phyloP scores from a whole-genome alignment of 2,113 vertebrate genomes.

The Thalassoma bifasciatum region DNA sequence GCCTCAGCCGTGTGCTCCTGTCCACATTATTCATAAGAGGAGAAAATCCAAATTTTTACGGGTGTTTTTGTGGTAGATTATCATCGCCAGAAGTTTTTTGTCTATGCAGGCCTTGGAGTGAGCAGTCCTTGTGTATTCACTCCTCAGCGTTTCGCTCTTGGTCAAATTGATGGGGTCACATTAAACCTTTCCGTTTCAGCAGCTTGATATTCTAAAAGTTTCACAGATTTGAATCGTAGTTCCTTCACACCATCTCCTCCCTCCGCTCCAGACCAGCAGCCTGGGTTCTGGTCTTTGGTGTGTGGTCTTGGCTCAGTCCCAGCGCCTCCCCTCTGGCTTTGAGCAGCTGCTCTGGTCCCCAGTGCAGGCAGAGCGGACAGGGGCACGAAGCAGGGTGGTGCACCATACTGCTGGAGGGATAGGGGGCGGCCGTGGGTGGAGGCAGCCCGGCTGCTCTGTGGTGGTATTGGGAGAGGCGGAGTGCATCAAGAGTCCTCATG shows the following conservation, averaged over 20 bases:
- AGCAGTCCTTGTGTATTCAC: too few species aligned
- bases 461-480: conserved; percentile 71
- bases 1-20: neutral
- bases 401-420: conserved; percentile 48
- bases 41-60: neutral
- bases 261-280: conserved; percentile 51
- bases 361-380: conserved; percentile 77
- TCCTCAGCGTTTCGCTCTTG: neutral
- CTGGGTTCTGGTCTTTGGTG: conserved; percentile 54
- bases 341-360: conserved; percentile 72
- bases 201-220: neutral
- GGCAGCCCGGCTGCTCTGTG: conserved; percentile 53
- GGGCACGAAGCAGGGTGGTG: conserved; percentile 74
- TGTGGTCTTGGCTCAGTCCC: conserved; percentile 43
- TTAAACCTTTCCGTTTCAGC: neutral
- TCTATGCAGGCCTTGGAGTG: too few species aligned
- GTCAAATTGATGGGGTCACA: neutral
- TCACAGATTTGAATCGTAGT: neutral
- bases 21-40: neutral
- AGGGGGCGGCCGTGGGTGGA: conserved; percentile 45
- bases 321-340: conserved; percentile 63
- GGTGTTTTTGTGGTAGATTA: neutral
- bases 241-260: conserved; percentile 60
- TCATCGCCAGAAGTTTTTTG: neutral
- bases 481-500: conserved; percentile 63